Conservation (phyloP, 2,797 vertebrate genomes). For the Melanotaenia pygmaea region DNA sequence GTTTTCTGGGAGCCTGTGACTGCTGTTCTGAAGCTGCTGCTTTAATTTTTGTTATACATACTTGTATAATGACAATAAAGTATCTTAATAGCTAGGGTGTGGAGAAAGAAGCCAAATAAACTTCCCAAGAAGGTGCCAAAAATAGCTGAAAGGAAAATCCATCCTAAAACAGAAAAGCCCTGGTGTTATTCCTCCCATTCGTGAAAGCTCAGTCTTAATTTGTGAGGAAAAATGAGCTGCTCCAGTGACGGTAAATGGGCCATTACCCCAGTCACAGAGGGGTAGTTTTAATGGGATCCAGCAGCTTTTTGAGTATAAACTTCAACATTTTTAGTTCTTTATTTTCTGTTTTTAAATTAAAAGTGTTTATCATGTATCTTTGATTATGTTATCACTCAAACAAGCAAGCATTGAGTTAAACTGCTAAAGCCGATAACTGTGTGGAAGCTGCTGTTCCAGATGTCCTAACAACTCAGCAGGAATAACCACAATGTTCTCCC, state of each 20-base stretch:
- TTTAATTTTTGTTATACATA: slow-evolving; percentile 22
- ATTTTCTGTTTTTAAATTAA: background rate
- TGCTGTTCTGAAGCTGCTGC: slow-evolving; percentile 35
- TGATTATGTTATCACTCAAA: background rate
- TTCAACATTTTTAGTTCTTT: background rate
- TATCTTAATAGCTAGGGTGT: slow-evolving; percentile 59
- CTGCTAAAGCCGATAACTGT: slow-evolving; percentile 17
- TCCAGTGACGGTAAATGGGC: slow-evolving; percentile 37
- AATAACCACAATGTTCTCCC: slow-evolving; percentile 50
- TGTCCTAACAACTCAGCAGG: slow-evolving; percentile 56
- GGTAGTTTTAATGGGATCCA: slow-evolving; percentile 8
- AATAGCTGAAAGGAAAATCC: slow-evolving; percentile 63
- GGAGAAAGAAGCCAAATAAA: slow-evolving; percentile 60
- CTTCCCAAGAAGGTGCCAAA: slow-evolving; percentile 59
- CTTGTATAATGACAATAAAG: no score
- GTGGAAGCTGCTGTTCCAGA: slow-evolving; percentile 25
- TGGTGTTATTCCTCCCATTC: slow-evolving; percentile 45
- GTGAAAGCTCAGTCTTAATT: slow-evolving; percentile 27
- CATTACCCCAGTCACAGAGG: slow-evolving; percentile 19
- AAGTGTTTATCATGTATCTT: background rate
- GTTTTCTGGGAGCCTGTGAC: background rate
- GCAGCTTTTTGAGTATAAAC: slow-evolving; percentile 18
- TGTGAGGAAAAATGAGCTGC: slow-evolving; percentile 25
- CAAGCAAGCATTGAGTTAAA: slow-evolving; percentile 1
- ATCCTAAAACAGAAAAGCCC: slow-evolving; percentile 49